Evolutionary conservation across 2,797 vertebrate species (phyloP), one percentile per base, ranked within the genome.

Genomic region (Natrix natrix): DNA sequence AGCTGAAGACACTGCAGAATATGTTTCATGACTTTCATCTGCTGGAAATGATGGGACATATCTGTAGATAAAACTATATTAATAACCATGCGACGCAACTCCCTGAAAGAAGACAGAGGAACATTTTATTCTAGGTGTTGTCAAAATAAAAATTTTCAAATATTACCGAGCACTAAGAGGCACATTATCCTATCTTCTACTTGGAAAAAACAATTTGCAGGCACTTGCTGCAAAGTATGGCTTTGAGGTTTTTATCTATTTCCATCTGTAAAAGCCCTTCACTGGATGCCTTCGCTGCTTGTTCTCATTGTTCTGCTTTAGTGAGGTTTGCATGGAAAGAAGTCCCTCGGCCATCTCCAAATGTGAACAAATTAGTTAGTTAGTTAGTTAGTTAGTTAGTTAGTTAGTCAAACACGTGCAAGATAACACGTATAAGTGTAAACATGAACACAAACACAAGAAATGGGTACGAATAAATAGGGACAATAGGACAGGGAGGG

Each of bases 61-160:
- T 99, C 99, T 63, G 99, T 99, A 93, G 98, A 98, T 98, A 99
- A 98, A 96, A 99, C 98, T 98, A 99, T 99, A 97, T 98, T 98
- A 78, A 99, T 98, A 95, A 99, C 98, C 96, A 99, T 97, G 8
- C 98, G 97, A 89, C 98, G 98, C 94, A 99, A 98, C 95, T 99
- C 99, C 97, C 99, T 99, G 96, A 61, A 92, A 93, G 89, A 32
- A 94, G 95, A 90, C 16, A 88, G 88, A 91, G 54, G 13, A 54
- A 91, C 24, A 56, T 22, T 87, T 86, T n/a, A 26, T 60, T 59
- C 2, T 22, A 4, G 52, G 56, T 37, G 24, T 78, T 54, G 66
- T 78, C 56, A 20, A 88, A 91, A 78, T n/a, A 59, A 59, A 26
- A 86, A 13, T 26, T 37, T 88, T 26, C 52, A 60, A 56, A 56